Evolutionary conservation across 1,140 invertebrate genomes (phyloP), one percentile per base, ranked within the genome.

Genomic region (Drosophila melanica): DNA sequence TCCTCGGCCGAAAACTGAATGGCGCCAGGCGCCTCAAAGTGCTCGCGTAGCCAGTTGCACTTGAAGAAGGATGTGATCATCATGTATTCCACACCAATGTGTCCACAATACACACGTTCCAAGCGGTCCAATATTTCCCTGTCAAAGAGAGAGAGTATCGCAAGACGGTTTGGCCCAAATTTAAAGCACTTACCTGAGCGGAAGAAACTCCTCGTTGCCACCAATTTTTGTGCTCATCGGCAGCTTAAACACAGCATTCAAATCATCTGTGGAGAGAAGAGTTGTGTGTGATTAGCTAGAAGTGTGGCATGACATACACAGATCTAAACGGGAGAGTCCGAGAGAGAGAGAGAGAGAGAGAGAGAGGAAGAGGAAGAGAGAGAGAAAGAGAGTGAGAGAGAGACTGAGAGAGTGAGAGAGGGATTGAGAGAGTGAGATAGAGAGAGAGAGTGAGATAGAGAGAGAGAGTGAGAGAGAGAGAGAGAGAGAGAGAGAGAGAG

Each of bases 71-170:
- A 96, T 68, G 96, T 96, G 67, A 98, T 94, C 85, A 97, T 97
- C 95, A 97, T 97, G 89, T 96, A 98, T 89, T 98, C 97, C 4
- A 97, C 93, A n/a, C 97, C 97, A 41, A 95, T 93, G 47, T 94
- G 93, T 5, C 93, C 92, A 59, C 95, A 95, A 76, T 95, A 95
- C 7, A 94, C 92, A 39, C 93, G 94, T 92, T 98, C 96, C 14
- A 98, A 92, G 18, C 97, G 93, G 3, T 91, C 92, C 37, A 98
- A 92, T 71, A 98, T 98, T 72, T 98, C 96, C 45, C 95, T 93
- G 45, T 0, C 12, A 8, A 14, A 16, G 16, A 53, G 9, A 9
- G 9, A 23, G 4, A 14, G 4, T n/a, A 27, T 3, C 16, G 11
- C 2, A 45, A 3, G 4, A 14, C 5, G 9, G 30, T 1, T 9